Conservation (phyloP, 2,113 vertebrate species). For the Procapra przewalskii region DNA sequence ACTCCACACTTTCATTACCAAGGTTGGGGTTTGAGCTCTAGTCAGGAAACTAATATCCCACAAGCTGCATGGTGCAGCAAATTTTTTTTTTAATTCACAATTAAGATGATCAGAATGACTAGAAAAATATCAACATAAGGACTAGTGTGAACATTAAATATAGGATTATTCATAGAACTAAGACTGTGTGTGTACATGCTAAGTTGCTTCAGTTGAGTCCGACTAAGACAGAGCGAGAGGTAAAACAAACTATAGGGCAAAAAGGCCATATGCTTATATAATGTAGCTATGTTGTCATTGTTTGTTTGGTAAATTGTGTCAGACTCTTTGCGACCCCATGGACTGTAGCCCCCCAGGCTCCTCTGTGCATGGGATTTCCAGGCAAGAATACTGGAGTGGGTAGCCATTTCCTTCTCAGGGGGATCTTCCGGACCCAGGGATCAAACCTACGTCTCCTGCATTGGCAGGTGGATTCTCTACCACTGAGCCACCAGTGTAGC, state of each 20-base stretch:
- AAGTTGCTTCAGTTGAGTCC: not conserved
- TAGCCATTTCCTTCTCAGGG: not conserved
- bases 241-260: not conserved
- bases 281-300: not conserved
- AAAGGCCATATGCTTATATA: not conserved
- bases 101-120: not conserved
- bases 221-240: not conserved
- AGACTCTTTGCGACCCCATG: not conserved
- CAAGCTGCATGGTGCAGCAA: not conserved
- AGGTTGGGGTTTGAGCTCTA: not conserved
- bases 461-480: not conserved
- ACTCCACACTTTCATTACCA: not conserved
- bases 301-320: not conserved
- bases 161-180: not conserved
- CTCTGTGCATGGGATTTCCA: not conserved
- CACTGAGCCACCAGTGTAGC: not conserved
- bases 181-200: not conserved
- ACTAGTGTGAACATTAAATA: not conserved
- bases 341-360: not conserved
- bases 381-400: not conserved
- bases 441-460: not conserved
- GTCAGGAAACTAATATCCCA: not conserved
- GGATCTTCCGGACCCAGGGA: not conserved
- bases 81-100: not conserved
- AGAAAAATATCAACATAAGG: not conserved